A percentile compares a stretch with the other conserved stretches of the same genome.
These are phyloP conservation scores for Notolabrus celidotus DNA, from an alignment of 2,797 vertebrate species.

Conservation along the genomic window DNA sequence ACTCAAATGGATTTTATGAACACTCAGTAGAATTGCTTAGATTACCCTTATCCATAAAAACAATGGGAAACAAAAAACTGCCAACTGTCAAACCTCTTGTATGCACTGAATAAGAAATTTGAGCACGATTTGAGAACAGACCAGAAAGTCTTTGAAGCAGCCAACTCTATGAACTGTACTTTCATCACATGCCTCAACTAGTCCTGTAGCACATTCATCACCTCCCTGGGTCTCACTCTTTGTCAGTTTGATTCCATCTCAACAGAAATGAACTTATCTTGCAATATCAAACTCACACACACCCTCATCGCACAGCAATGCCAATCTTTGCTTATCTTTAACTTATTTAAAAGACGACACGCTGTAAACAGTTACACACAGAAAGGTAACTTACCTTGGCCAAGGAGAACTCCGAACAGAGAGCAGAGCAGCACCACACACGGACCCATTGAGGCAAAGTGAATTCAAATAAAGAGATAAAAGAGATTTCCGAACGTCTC, in stretches of 20 bases:
- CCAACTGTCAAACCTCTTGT: too few relatives aligned
- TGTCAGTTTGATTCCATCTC: constrained; percentile 7
- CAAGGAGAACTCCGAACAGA: constrained; percentile 73
- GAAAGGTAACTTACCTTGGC: constrained; percentile 80
- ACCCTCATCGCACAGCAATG: not conserved
- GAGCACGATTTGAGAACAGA: not conserved
- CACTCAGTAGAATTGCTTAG: too few relatives aligned
- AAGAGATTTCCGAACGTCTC: not conserved
- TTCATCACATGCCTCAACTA: constrained; percentile 68
- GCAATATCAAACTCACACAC: not conserved
- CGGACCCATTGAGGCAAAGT: constrained; percentile 73
- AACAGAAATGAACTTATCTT: not conserved
- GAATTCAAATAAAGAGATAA: not conserved
- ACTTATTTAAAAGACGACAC: not conserved
- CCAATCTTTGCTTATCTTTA: too few relatives aligned
- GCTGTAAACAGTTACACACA: not conserved
- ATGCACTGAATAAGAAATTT: not conserved
- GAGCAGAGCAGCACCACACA: constrained; percentile 71
- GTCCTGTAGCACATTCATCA: constrained; percentile 53
- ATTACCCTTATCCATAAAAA: too few relatives aligned
- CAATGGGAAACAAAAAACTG: too few relatives aligned
- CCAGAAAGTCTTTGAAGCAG: constrained; percentile 43
- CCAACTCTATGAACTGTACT: constrained; percentile 31
- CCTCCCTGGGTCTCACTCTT: constrained; percentile 36
- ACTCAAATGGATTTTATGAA: too few relatives aligned